A percentile compares a stretch with the other conserved stretches of the same genome.
phyloP scores from a whole-genome alignment of 2,797 vertebrate species.

The Pseudochaenichthys georgianus region DNA sequence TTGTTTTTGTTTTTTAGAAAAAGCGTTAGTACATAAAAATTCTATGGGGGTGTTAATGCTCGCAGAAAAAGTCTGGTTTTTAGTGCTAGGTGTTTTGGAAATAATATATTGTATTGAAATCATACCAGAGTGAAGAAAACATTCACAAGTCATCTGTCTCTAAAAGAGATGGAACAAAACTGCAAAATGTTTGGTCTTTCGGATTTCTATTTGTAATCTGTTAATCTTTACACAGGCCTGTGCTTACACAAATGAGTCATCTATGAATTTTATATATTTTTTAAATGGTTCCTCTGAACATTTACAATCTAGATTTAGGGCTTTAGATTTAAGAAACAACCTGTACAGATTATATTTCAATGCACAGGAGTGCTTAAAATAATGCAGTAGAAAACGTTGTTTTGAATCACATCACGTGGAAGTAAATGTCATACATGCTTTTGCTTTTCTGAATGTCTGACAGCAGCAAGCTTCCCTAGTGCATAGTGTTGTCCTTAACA shows the following conservation, averaged over 20 bases:
- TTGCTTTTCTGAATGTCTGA: slow-evolving; percentile 12
- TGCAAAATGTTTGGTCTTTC: no score
- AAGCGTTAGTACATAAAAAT: no score
- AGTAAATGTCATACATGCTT: slow-evolving; percentile 4
- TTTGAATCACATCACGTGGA: slow-evolving; percentile 8
- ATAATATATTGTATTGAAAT: not conserved
- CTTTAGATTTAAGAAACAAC: slow-evolving; percentile 7
- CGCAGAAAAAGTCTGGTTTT: no score
- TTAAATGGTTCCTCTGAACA: not conserved
- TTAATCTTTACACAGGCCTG: not conserved
- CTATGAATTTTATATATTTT: no score
- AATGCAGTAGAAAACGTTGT: not conserved
- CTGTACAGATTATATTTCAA: not conserved
- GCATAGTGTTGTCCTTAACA: slow-evolving; percentile 36
- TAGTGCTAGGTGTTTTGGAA: no score
- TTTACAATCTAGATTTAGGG: not conserved
- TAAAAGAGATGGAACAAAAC: not conserved
- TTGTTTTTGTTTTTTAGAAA: not conserved
- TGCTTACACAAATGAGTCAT: not conserved
- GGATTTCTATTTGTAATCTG: no score
- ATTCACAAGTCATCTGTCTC: not conserved
- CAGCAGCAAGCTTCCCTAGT: slow-evolving; percentile 2
- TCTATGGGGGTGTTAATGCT: not conserved
- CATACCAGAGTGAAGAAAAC: not conserved
- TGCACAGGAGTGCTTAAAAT: not conserved